Conservation (phyloP, 2,888 invertebrate genomes). For the Xestobium rufovillosum region DNA sequence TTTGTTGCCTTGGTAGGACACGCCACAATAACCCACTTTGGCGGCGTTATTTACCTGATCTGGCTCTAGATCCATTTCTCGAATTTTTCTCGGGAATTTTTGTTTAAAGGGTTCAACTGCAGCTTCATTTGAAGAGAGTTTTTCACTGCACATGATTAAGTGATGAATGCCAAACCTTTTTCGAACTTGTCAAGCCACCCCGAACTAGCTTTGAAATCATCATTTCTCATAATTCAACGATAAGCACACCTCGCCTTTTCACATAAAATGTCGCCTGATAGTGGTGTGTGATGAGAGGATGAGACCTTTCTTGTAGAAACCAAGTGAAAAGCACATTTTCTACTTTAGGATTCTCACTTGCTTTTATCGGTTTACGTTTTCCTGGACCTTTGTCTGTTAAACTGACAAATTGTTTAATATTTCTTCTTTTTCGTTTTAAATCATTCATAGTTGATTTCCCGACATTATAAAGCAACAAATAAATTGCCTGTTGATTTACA, state of each 20-base stretch:
- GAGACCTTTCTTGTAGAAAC: too few relatives aligned
- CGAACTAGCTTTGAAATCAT: too few relatives aligned
- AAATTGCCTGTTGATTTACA: too few relatives aligned
- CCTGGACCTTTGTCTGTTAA: too few relatives aligned
- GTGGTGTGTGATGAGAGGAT: constrained; percentile 22
- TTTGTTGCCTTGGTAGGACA: constrained; percentile 12
- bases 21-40: constrained; percentile 13
- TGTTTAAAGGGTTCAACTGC: constrained; percentile 26
- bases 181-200: too few relatives aligned
- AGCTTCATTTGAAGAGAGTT: constrained; percentile 25
- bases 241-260: constrained; percentile 29
- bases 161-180: constrained; percentile 30
- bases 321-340: constrained; percentile 12
- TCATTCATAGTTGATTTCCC: too few relatives aligned
- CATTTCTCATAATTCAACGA: constrained; percentile 27
- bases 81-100: constrained; percentile 24
- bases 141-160: constrained; percentile 26
- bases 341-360: constrained; percentile 24
- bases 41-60: constrained; percentile 16
- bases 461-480: too few relatives aligned
- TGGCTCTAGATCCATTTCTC: constrained; percentile 13
- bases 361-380: constrained; percentile 29
- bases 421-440: too few relatives aligned
- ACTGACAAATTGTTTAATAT: too few relatives aligned
- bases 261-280: constrained; percentile 21